These are phyloP conservation scores for Melipona beecheii DNA, from an alignment of 2,888 invertebrate species.

Conservation along the genomic window DNA sequence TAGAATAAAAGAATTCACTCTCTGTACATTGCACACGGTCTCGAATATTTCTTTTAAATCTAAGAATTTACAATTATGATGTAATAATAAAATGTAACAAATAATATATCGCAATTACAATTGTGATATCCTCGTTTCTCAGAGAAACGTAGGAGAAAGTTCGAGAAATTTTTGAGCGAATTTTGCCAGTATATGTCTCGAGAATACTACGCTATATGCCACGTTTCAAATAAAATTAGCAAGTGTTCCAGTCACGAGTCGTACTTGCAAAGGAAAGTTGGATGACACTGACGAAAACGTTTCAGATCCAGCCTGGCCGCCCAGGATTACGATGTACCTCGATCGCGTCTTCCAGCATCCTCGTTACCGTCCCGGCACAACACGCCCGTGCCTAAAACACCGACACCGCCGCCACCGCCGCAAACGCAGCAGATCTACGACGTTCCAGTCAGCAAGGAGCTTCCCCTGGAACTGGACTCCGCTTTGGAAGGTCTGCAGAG, in stretches of 20 bases:
- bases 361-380: slow-evolving; percentile 77
- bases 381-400: slow-evolving; percentile 75
- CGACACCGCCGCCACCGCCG: slow-evolving; percentile 76
- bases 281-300: neutral
- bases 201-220: too few relatives aligned
- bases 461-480: slow-evolving; percentile 90
- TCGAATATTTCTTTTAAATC: too few relatives aligned
- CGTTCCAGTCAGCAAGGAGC: slow-evolving; percentile 87
- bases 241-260: neutral
- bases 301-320: slow-evolving; percentile 85
- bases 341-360: slow-evolving; percentile 83
- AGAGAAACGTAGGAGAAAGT: too few relatives aligned
- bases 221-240: neutral
- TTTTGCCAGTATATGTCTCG: neutral
- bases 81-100: too few relatives aligned
- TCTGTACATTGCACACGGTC: too few relatives aligned
- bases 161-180: neutral
- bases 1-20: too few relatives aligned
- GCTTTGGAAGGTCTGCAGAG: slow-evolving; percentile 91
- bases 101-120: too few relatives aligned
- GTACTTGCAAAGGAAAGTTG: too few relatives aligned
- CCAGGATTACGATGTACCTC: slow-evolving; percentile 90
- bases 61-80: too few relatives aligned
- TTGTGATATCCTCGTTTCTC: too few relatives aligned
- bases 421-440: slow-evolving; percentile 86